These are phyloP conservation scores for Tympanuchus pallidicinctus DNA, from an alignment of 2,113 vertebrate species.

Conservation along the genomic window DNA sequence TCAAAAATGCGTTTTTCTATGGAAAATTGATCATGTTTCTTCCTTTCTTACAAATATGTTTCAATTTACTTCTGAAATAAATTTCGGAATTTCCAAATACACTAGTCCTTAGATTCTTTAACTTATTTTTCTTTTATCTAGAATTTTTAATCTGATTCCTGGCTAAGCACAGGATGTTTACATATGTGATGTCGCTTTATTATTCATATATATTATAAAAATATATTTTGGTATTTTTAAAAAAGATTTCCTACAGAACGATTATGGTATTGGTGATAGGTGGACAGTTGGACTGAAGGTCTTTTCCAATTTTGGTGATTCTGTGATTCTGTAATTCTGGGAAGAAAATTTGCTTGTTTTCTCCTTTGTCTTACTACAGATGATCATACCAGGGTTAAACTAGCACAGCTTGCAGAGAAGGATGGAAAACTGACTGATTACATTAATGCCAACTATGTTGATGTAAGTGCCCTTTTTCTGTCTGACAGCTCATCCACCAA, in stretches of 20 bases:
- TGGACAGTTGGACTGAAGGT: no score
- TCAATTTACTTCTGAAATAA: background rate
- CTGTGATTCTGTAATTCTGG: background rate
- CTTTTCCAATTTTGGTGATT: no score
- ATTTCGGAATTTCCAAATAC: background rate
- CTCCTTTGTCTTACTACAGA: conserved; percentile 79
- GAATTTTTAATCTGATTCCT: background rate
- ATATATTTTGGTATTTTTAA: background rate
- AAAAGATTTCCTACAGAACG: background rate
- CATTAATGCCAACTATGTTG: conserved; percentile 96
- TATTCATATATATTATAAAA: background rate
- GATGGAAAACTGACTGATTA: conserved; percentile 91
- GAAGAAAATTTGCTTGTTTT: conserved; percentile 38
- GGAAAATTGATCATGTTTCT: background rate
- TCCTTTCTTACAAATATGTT: background rate
- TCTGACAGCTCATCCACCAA: background rate
- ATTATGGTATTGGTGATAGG: background rate
- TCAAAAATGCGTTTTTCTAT: background rate
- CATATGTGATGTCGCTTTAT: background rate
- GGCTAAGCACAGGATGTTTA: background rate
- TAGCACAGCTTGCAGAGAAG: conserved; percentile 84
- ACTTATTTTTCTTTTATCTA: background rate
- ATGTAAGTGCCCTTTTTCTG: conserved; percentile 82
- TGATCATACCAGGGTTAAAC: conserved; percentile 94
- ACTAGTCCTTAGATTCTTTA: background rate